phyloP scores from a whole-genome alignment of 2,113 vertebrate genomes.

The Zosterops japonicus region DNA sequence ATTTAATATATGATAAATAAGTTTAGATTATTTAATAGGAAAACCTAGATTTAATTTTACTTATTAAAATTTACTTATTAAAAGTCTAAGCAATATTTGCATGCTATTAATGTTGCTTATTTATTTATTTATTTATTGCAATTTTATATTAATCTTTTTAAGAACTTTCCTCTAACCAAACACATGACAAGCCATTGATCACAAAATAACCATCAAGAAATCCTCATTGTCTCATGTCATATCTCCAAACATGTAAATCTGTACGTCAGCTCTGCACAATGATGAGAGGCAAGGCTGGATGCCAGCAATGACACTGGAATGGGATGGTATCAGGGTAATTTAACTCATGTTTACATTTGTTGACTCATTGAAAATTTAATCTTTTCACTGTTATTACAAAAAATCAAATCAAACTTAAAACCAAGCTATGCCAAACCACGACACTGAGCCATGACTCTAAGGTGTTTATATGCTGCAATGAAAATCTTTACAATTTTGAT shows the following conservation, averaged over 20 bases:
- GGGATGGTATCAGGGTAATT: neutral
- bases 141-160: neutral
- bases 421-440: neutral
- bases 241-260: neutral
- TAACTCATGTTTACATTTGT: neutral
- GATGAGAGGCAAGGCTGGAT: neutral
- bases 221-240: neutral
- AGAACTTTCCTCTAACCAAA: neutral
- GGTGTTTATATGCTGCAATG: neutral
- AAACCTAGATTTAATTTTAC: neutral
- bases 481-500: neutral
- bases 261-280: neutral
- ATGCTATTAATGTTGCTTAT: neutral
- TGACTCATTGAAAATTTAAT: neutral
- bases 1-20: neutral
- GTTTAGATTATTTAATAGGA: neutral
- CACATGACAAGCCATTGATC: neutral
- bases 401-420: neutral
- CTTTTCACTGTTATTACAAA: neutral
- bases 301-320: neutral
- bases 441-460: neutral
- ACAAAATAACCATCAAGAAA: neutral
- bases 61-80: conserved; percentile 27
- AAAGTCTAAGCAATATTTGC: neutral
- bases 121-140: neutral